phyloP scores from a whole-genome alignment of 1,140 invertebrate species.

The Drosophila bocqueti region DNA sequence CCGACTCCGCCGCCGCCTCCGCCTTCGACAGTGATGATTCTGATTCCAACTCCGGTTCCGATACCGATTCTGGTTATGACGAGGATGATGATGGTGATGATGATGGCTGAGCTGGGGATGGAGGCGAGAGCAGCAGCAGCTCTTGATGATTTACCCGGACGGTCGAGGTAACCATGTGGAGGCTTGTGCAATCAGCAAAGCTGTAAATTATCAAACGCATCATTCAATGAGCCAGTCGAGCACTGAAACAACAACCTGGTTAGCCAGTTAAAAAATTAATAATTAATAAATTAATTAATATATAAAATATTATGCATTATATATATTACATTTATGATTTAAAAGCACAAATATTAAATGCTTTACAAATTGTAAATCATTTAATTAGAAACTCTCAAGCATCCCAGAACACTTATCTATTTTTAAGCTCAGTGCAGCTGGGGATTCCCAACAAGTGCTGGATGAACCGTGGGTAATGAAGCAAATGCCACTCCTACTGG shows the following conservation, averaged over 20 bases:
- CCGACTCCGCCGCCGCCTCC: not conserved
- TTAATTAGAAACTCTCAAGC: not conserved
- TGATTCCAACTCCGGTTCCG: not conserved
- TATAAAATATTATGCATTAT: too few species aligned
- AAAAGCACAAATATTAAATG: too few species aligned
- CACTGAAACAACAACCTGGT: not conserved
- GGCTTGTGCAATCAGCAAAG: slow-evolving; percentile 68
- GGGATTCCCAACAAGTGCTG: slow-evolving; percentile 17
- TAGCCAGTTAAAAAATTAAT: not conserved
- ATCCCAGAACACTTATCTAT: not conserved
- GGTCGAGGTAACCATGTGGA: slow-evolving; percentile 42
- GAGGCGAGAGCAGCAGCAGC: not conserved
- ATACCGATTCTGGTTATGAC: slow-evolving; percentile 11
- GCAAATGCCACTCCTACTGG: slow-evolving; percentile 38
- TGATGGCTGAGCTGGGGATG: slow-evolving; percentile 4
- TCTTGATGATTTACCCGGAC: slow-evolving; percentile 7
- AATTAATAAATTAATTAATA: not conserved
- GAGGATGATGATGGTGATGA: slow-evolving; percentile 10
- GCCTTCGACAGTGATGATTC: not conserved
- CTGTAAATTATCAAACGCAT: slow-evolving; percentile 78
- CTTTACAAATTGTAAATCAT: not conserved
- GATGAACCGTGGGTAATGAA: slow-evolving; percentile 46
- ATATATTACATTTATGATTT: not conserved
- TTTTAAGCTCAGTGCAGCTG: slow-evolving; percentile 9
- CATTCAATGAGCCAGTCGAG: slow-evolving; percentile 47